Conservation (phyloP, 2,888 invertebrate species). For the Timema podura region DNA sequence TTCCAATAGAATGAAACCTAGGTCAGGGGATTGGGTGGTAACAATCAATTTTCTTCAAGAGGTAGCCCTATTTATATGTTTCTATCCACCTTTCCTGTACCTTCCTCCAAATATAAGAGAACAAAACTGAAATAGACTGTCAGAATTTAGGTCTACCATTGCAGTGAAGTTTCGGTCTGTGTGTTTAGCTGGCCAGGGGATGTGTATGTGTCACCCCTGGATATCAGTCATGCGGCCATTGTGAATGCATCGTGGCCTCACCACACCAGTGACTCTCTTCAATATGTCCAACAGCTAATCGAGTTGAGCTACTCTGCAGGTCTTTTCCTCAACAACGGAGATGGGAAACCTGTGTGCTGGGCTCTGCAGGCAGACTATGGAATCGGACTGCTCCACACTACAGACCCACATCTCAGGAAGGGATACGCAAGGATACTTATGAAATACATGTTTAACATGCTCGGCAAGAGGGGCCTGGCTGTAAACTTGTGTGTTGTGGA, state of each 20-base stretch:
- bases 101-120: no score
- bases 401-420: not conserved
- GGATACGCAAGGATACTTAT: not conserved
- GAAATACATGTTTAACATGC: not conserved
- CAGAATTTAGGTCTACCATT: no score
- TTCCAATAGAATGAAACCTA: no score
- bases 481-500: constrained; percentile 2
- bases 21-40: no score
- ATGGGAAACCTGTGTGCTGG: not conserved
- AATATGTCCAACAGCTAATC: not conserved
- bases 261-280: not conserved
- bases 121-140: no score
- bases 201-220: not conserved
- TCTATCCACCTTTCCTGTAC: no score
- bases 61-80: no score
- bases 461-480: not conserved
- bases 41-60: no score
- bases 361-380: not conserved
- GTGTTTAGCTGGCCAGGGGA: not conserved
- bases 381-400: constrained; percentile 1
- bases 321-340: not conserved
- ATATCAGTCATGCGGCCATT: not conserved
- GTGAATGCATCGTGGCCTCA: not conserved
- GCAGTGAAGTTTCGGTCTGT: no score
- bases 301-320: not conserved